Base-by-base conservation (phyloP, 2,797 vertebrate species). In the Hyperoplus lanceolatus region DNA sequence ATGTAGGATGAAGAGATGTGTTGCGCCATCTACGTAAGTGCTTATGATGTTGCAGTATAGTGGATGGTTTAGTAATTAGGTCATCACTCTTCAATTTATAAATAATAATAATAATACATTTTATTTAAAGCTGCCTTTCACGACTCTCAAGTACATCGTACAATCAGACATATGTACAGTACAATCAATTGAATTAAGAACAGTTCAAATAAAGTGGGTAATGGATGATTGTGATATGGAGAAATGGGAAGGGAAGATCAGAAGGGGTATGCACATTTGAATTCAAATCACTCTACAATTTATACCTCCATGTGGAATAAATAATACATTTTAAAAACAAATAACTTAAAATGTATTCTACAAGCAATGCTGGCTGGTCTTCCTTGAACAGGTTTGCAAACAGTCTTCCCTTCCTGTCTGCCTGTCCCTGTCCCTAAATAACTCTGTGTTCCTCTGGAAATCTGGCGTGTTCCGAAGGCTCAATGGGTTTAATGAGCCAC, bases 401-500 rank as follows among this genome's bases (percentile, higher is more conserved):
- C 77, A 50, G 38, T 80, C 75, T 81, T 86, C 80, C 43, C 75
- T 76, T 68, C 76, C 68, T 71, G 46, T 69, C 59, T 79, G 60
- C 82, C 73, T 88, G 29, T 29, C 29, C 29, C 29, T 29, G 29
- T 29, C 29, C 29, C 84, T 71, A 75, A 91, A 89, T 87, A 80
- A 83, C 53, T 79, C 86, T 88, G 90, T 90, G 88, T 89, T 84
- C 63, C 60, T 68, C 50, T 73, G 60, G 68, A 82, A 79, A 80
- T 85, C 84, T 89, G 92, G 84, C 84, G 81, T 82, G 87, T 94
- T 94, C 90, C 83, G 91, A 89, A 93, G 86, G 79, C 88, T 87
- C 84, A 64, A 50, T 84, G 85, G 86, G 90, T 93, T 93, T 94
- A 94, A 93, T 94, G 94, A 95, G 89, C 77, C 83, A 57, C 83